phyloP scores from a whole-genome alignment of 2,797 vertebrate genomes.

The Sphenopsis melanotis region DNA sequence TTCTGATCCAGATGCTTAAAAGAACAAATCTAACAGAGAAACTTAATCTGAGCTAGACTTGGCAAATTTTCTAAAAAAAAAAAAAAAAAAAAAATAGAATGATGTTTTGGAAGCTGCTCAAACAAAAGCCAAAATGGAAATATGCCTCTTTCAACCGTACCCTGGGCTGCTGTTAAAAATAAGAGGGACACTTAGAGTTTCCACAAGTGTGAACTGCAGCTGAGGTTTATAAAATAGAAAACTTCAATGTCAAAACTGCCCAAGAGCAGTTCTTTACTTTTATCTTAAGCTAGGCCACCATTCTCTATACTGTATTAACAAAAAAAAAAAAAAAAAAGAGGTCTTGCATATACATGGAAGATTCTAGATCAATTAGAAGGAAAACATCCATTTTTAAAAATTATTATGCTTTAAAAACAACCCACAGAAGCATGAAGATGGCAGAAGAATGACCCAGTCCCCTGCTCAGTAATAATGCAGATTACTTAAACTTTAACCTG shows the following conservation, averaged over 20 bases:
- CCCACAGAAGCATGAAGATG: background rate
- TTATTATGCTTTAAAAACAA: background rate
- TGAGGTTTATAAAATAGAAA: constrained; percentile 68
- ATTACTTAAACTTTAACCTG: background rate
- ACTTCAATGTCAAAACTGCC: constrained; percentile 44
- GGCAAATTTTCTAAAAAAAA: constrained; percentile 67
- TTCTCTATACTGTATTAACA: background rate
- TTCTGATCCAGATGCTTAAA: constrained; percentile 79
- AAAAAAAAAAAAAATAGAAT: constrained; percentile 33
- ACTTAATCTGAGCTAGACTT: constrained; percentile 76
- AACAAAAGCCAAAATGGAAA: constrained; percentile 77
- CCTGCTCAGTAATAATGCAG: background rate
- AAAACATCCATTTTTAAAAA: background rate
- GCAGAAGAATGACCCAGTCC: background rate
- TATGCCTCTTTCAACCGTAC: constrained; percentile 65
- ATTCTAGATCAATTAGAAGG: background rate
- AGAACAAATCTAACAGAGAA: constrained; percentile 77
- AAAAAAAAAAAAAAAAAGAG: background rate
- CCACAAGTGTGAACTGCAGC: constrained; percentile 71
- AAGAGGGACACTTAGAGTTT: constrained; percentile 71
- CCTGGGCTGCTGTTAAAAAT: constrained; percentile 72
- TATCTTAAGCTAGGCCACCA: background rate
- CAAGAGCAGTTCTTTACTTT: constrained; percentile 13
- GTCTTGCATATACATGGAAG: background rate
- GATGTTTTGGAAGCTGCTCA: constrained; percentile 78